Evolutionary conservation across 2,113 vertebrate species (phyloP).

Genomic region (Scomber colias): DNA sequence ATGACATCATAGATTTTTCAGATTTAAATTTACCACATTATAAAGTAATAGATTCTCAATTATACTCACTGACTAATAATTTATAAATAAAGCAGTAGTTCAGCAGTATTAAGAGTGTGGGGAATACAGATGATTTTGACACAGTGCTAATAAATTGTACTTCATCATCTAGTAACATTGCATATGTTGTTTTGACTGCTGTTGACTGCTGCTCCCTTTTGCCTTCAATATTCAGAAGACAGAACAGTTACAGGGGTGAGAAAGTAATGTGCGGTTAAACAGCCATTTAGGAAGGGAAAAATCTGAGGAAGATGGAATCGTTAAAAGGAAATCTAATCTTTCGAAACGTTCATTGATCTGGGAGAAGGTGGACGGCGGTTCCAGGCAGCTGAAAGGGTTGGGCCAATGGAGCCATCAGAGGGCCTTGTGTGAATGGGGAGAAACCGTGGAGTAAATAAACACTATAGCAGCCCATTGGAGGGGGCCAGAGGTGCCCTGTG

Average conservation of each 20-base stretch:
- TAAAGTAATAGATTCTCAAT: conserved; percentile 32
- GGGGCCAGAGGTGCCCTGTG: conserved; percentile 83
- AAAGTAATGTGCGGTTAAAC: conserved; percentile 71
- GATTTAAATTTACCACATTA: conserved; percentile 24
- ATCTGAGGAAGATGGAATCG: conserved; percentile 78
- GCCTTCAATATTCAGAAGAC: conserved; percentile 46
- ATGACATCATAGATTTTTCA: conserved; percentile 10
- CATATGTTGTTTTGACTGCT: conserved; percentile 44
- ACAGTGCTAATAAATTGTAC: conserved; percentile 62
- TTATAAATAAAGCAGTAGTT: conserved; percentile 15
- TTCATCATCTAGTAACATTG: conserved; percentile 60
- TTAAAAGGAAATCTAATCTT: conserved; percentile 84
- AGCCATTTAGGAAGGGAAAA: conserved; percentile 47
- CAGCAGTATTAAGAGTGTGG: conserved; percentile 37
- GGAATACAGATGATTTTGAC: conserved; percentile 60
- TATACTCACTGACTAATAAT: conserved; percentile 35
- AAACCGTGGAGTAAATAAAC: conserved; percentile 86
- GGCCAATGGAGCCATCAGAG: conserved; percentile 91
- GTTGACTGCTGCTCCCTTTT: conserved; percentile 49
- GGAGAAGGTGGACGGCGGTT: conserved; percentile 76
- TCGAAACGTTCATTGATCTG: conserved; percentile 73
- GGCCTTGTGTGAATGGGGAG: conserved; percentile 83
- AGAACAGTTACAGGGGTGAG: conserved; percentile 37
- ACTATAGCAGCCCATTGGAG: conserved; percentile 83
- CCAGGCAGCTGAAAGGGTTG: conserved; percentile 61